These are phyloP conservation scores for Pampus argenteus DNA, from an alignment of 2,797 vertebrate species.

Conservation along the genomic window DNA sequence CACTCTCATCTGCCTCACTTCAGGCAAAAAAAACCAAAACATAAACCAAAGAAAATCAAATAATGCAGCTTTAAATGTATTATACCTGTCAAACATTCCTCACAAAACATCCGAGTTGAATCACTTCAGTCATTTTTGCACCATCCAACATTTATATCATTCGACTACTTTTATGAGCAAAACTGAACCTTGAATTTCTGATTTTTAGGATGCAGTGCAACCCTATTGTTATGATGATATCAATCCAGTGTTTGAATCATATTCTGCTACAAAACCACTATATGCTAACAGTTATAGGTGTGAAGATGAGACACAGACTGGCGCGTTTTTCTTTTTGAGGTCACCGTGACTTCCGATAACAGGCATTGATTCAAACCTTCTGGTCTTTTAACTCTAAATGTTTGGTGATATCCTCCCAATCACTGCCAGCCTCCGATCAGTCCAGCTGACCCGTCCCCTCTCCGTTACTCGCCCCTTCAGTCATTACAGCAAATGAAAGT, in stretches of 20 bases:
- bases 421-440: constrained; percentile 41
- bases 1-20: no score
- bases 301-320: neutral
- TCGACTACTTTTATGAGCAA: neutral
- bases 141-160: neutral
- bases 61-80: neutral
- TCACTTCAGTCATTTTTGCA: neutral
- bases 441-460: constrained; percentile 55
- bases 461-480: constrained; percentile 39
- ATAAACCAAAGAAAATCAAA: neutral
- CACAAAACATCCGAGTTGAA: neutral
- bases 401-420: constrained; percentile 39
- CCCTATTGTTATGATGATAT: neutral
- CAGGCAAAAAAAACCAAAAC: no score
- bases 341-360: neutral
- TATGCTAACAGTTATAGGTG: neutral
- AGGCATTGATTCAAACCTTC: constrained; percentile 4
- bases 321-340: neutral
- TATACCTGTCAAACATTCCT: neutral
- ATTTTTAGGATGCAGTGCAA: neutral
- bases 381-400: constrained; percentile 34
- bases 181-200: neutral
- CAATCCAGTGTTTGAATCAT: neutral
- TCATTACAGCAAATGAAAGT: constrained; percentile 71
- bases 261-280: neutral